Base-by-base conservation (phyloP, 1,140 invertebrate genomes). In the Drosophila ogumai region DNA sequence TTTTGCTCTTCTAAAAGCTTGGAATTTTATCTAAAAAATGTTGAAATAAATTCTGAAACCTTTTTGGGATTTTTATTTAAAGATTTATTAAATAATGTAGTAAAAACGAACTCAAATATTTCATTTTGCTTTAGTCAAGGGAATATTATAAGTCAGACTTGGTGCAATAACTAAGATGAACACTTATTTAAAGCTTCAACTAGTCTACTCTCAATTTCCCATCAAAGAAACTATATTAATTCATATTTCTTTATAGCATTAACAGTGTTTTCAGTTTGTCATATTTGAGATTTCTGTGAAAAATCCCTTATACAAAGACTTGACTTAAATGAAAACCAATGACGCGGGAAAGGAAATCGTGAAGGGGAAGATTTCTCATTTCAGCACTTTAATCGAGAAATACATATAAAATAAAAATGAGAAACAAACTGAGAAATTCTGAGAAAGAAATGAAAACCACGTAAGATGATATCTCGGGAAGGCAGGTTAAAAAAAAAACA, bases 381-480 rank as follows among this genome's bases (percentile, higher is more conserved):
- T 69, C 66, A 41, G 46, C 66, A 72, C 68, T 71, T 57, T 58
- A 71, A 71, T 36, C 43, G 36, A 58, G 67, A 55, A 31, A 46
- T 46, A 22, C 43, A 47, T 47, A 56, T 47, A 32, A 67, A 55
- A 52, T 69, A 40, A 69, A 58, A 72, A 58, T 43, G 55, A 15
- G 41, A 65, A 58, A 34, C 60, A 55, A 65, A 44, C 52, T 58
- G 36, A n/a, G 17, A 19, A 60, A 28, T 34, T 17, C 38, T 6
- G 61, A 7, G 10, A n/a, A 22, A n/a, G 66, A 36, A 52, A 52
- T 69, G 47, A 49, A 72, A 71, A 59, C 68, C 68, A 50, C 68
- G 66, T 72, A 72, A 72, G 68, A 72, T 72, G 66, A 72, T 72
- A 72, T 72, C 66, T 72, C 44, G 40, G 47, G 40, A 52, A 36